phyloP scores from a whole-genome alignment of 2,888 invertebrate species.

The Sylvicola cinctus region DNA sequence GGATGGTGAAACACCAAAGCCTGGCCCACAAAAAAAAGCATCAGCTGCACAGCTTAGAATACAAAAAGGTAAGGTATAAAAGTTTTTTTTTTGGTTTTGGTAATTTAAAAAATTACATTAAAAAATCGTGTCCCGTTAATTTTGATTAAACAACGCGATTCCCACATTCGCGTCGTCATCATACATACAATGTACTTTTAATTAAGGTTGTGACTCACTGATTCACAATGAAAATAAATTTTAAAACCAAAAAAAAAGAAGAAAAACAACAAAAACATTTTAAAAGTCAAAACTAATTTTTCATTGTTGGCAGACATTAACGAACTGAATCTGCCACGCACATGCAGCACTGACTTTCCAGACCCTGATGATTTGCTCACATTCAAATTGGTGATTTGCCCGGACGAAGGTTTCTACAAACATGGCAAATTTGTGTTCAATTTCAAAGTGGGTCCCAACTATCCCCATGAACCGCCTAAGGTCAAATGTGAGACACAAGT shows the following conservation, averaged over 20 bases:
- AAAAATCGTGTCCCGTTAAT: too few relatives aligned
- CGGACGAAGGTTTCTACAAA: conserved; percentile 94
- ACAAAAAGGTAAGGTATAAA: conserved; percentile 63
- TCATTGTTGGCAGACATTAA: conserved; percentile 64
- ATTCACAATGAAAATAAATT: too few relatives aligned
- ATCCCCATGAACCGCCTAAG: conserved; percentile 96
- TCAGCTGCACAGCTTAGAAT: conserved; percentile 94
- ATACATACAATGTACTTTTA: too few relatives aligned
- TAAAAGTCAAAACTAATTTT: conserved; percentile 7
- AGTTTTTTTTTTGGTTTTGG: conserved; percentile 1
- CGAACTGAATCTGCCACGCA: conserved; percentile 92
- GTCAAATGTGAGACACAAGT: conserved; percentile 96
- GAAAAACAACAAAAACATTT: not conserved
- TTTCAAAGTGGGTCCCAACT: conserved; percentile 87
- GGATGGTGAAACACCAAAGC: conserved; percentile 68
- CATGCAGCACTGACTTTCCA: conserved; percentile 88
- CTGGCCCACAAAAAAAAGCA: conserved; percentile 71
- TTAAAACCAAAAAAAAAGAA: conserved; percentile 1
- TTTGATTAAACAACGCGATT: too few relatives aligned
- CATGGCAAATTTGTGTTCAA: conserved; percentile 89
- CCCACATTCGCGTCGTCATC: too few relatives aligned
- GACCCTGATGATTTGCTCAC: conserved; percentile 90
- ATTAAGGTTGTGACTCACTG: not conserved
- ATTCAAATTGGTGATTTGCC: conserved; percentile 89
- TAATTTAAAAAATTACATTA: too few relatives aligned